Base-by-base conservation (phyloP, 35 echinoderm and acorn worm species). In the Heliocidaris tuberculata region DNA sequence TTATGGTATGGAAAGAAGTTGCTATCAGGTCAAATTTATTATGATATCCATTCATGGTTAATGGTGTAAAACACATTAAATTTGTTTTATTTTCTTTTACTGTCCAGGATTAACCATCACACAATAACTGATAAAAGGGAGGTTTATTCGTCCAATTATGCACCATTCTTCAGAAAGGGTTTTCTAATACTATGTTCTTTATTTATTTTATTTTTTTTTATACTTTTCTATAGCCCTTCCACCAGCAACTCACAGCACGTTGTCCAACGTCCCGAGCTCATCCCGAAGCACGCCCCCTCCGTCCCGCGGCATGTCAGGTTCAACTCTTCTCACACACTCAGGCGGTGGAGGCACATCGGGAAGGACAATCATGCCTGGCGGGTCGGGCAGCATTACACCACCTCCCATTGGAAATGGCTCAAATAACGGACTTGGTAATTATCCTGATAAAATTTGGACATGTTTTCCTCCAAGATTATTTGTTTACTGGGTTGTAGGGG, bases 341-440 rank as follows among this genome's bases (percentile, higher is more conserved):
- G 50, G 50, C 86, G 47, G 30, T 49, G 91, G 91, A 19, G 91
- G 47, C 9, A 93, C 50, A 13, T 93, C 91, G 4, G 91, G 91
- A 13, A 47, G 27, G 2, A 93, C 91, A 2, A 30, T 30, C 48
- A 32, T 93, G 31, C 91, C 91, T 6, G 91, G 91, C 3, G 91
- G 91, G 24, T 48, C 91, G n/a, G 91, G 91, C n/a, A 59, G 48
- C 91, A 93, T 93, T 15, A 93, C 91, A 13, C 47, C 89, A 35
- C 89, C 91, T 13, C 91, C 91, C 11, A 12, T 52, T 5, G 91
- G 91, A 13, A 56, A 92, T 27, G 65, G 65, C 19, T 9, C 91
- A 5, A 89, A 89, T 24, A 13, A 89, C 30, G 87, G 87, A 17
- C 87, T 89, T 47, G 87, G 87, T 89, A 48, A 15, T n/a, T 4